Percentiles rank a stretch among this genome's conserved stretches.
These are phyloP conservation scores for Opisthocomus hoazin DNA, from an alignment of 2,113 vertebrate species.

Conservation along the genomic window DNA sequence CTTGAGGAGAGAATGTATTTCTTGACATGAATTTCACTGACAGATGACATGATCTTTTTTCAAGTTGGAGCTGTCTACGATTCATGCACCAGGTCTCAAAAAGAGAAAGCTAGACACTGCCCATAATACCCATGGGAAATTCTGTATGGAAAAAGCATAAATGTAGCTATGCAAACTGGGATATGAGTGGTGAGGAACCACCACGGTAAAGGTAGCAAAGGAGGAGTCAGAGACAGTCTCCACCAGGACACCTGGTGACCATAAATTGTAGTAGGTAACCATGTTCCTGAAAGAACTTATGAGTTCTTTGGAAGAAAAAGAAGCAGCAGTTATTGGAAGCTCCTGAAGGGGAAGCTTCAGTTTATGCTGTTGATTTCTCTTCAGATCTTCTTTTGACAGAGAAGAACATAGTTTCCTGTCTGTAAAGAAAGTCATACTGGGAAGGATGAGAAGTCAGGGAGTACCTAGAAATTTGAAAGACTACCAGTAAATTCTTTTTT, in stretches of 20 bases:
- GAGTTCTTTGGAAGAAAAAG: neutral
- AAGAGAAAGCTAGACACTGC: neutral
- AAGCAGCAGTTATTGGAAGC: neutral
- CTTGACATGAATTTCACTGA: neutral
- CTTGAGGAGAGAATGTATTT: neutral
- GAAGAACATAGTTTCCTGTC: neutral
- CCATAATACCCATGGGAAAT: neutral
- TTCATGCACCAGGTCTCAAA: neutral
- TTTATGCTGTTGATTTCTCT: neutral
- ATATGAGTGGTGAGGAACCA: neutral
- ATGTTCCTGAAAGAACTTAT: neutral
- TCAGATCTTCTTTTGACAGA: neutral
- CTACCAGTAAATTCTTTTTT: neutral
- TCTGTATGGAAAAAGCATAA: neutral
- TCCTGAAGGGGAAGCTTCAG: neutral
- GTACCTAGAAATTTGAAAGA: neutral
- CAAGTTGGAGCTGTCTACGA: neutral
- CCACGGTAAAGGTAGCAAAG: neutral
- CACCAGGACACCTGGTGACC: neutral
- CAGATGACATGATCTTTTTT: neutral
- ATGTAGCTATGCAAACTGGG: neutral
- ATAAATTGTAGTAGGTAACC: neutral
- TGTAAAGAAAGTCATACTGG: neutral
- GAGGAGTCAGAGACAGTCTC: neutral
- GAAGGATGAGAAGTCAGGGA: neutral